Evolutionary conservation across 2,888 invertebrate genomes (phyloP).

Genomic region (Meganola albula): DNA sequence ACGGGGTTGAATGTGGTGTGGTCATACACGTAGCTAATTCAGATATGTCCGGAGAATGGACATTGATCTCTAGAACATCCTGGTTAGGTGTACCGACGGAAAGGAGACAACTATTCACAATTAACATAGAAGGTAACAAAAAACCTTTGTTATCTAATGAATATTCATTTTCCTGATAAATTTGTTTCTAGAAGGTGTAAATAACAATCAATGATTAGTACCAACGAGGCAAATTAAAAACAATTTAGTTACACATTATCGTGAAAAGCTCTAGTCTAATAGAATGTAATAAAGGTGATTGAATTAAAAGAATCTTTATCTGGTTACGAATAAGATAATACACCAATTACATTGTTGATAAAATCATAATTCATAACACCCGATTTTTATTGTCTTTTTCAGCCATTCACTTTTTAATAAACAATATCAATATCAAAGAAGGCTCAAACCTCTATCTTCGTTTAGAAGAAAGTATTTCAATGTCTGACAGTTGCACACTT

Average conservation of each 20-base stretch:
- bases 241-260: too few species aligned
- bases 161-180: too few species aligned
- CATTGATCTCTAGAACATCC: constrained; percentile 42
- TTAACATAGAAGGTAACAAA: constrained; percentile 53
- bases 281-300: constrained; percentile 26
- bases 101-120: constrained; percentile 45
- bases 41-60: constrained; percentile 48
- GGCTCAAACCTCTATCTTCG: constrained; percentile 47
- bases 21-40: constrained; percentile 33
- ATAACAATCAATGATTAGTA: too few species aligned
- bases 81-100: constrained; percentile 32
- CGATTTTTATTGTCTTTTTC: constrained; percentile 12
- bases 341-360: background rate
- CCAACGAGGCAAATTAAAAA: too few species aligned
- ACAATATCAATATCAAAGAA: constrained; percentile 33
- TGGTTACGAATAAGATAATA: constrained; percentile 54
- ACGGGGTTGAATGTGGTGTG: constrained; percentile 41
- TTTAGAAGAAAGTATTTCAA: constrained; percentile 33
- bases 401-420: constrained; percentile 8
- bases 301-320: constrained; percentile 34
- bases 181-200: too few species aligned
- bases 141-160: too few species aligned
- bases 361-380: too few species aligned
- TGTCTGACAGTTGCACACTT: constrained; percentile 44
- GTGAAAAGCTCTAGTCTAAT: too few species aligned